phyloP scores from a whole-genome alignment of 64 coral and sea anemone genomes.

The Montipora foliosa region DNA sequence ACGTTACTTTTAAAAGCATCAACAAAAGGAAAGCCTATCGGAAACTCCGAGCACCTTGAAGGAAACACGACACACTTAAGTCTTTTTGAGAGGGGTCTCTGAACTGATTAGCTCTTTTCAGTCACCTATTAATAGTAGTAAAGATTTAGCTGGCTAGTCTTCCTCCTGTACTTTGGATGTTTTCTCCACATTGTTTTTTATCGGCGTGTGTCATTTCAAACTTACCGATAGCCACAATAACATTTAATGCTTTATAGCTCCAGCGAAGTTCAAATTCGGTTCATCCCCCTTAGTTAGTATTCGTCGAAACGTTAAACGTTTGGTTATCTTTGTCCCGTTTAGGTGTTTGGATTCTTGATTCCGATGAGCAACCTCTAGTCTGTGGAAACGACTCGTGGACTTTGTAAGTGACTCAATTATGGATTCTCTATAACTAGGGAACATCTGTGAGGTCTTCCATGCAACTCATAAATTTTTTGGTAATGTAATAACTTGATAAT shows the following conservation, averaged over 20 bases:
- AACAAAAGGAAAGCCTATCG: too few species aligned
- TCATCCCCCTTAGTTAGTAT: too few species aligned
- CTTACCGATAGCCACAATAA: too few species aligned
- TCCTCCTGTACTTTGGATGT: not conserved
- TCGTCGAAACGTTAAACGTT: not conserved
- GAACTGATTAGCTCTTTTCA: not conserved
- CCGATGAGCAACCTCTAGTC: not conserved
- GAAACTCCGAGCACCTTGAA: too few species aligned
- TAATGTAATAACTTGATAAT: too few species aligned
- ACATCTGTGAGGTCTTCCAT: too few species aligned
- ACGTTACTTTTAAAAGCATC: not conserved
- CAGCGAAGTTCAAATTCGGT: too few species aligned
- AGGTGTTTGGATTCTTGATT: conserved; percentile 46
- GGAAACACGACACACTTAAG: too few species aligned
- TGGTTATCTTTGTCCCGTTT: not conserved
- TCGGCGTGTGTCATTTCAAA: too few species aligned
- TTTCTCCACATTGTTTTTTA: not conserved
- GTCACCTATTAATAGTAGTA: not conserved
- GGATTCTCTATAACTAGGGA: not conserved
- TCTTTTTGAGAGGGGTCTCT: not conserved
- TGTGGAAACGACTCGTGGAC: conserved; percentile 63
- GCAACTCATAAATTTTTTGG: too few species aligned
- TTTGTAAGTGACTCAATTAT: conserved; percentile 5
- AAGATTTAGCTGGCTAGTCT: not conserved
- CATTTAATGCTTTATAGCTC: too few species aligned